These are phyloP conservation scores for Cheumatopsyche charites DNA, from an alignment of 1,140 invertebrate genomes.

Conservation along the genomic window DNA sequence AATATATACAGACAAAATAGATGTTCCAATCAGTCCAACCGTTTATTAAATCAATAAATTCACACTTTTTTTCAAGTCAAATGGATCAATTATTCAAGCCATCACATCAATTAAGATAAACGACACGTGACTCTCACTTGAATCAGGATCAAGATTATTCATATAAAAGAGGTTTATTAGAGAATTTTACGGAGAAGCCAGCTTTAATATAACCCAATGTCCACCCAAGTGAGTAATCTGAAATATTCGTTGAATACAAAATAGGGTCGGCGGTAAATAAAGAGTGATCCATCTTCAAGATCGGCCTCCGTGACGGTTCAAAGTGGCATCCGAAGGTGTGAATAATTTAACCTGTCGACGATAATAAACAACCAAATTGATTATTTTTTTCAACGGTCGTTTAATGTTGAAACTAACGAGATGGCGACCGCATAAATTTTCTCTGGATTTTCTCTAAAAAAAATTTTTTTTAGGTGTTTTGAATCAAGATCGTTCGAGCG, in stretches of 20 bases:
- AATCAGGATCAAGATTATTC: too few species aligned
- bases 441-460: not conserved
- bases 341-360: slow-evolving; percentile 38
- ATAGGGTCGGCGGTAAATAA: slow-evolving; percentile 30
- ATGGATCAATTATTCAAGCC: too few species aligned
- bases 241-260: not conserved
- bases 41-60: too few species aligned
- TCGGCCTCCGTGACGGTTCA: slow-evolving; percentile 22
- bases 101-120: too few species aligned
- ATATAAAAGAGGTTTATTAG: too few species aligned
- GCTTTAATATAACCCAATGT: too few species aligned
- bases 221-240: too few species aligned
- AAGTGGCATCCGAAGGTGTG: slow-evolving; percentile 36
- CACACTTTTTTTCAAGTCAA: too few species aligned
- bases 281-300: slow-evolving; percentile 42
- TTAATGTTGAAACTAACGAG: slow-evolving; percentile 31
- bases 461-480: slow-evolving; percentile 6
- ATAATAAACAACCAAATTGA: slow-evolving; percentile 33
- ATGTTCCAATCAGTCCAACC: too few species aligned
- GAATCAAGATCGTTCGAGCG: not conserved
- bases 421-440: slow-evolving; percentile 17
- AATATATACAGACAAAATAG: too few species aligned
- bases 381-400: slow-evolving; percentile 36
- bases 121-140: too few species aligned
- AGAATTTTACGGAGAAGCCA: too few species aligned